Base-by-base conservation (phyloP, 2,797 vertebrate species). In the Distichodus sexfasciatus region DNA sequence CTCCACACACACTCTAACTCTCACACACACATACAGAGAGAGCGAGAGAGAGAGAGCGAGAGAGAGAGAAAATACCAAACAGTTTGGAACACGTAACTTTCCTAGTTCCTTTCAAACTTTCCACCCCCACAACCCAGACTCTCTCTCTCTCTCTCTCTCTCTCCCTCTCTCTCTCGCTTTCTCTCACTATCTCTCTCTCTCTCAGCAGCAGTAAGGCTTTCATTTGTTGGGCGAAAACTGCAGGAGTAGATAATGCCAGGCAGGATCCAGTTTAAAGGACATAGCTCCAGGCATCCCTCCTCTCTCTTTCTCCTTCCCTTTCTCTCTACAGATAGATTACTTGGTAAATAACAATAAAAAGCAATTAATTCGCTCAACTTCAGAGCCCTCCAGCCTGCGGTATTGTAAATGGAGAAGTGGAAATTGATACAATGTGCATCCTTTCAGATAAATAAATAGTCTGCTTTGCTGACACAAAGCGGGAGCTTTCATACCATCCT, bases 311-410 rank as follows among this genome's bases (percentile, higher is more conserved):
- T 53, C 35, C 68, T 36, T 66, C 36, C 50, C 63, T 51, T 71
- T 70, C 61, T 71, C 71, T 64, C 71, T 19, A 71, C 83, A 90
- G 88, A 91, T 88, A 90, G 90, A 92, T 92, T 90, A 92, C 92
- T 96, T 94, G 94, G 93, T 88, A 96, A 97, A 95, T 94, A 93
- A 90, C 90, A 96, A 93, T 92, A 91, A 89, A 96, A 94, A 94
- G 93, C 94, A 95, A 98, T 98, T 98, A 97, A 97, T 96, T 98
- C 94, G 92, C 93, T 94, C 92, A 92, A 90, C 92, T 95, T 94
- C 93, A 95, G 94, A 98, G 95, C 92, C 86, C 89, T 90, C 89
- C 78, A 84, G 94, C 95, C 84, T 85, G 87, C 91, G 89, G 95
- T 89, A 90, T 84, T 90, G 91, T 91, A 89, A 83, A 78, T 80